A percentile compares a stretch with the other conserved stretches of the same genome.
Conservation (phyloP, 2,888 invertebrate genomes). For the Patella depressa region DNA sequence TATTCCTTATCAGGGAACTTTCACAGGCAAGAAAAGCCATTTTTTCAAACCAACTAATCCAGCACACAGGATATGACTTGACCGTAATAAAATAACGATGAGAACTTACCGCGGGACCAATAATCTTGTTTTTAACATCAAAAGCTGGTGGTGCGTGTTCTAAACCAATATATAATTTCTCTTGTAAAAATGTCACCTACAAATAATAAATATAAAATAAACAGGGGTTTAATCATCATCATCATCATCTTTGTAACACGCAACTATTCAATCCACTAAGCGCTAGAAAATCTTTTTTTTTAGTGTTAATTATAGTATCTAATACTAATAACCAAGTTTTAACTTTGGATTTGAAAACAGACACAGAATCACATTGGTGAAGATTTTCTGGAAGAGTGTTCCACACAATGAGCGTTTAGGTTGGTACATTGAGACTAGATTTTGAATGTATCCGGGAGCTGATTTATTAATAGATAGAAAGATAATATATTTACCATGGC, state of each 20-base stretch:
- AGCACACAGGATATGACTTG: background rate
- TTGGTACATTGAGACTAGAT: background rate
- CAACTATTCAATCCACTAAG: too few relatives aligned
- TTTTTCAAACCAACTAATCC: background rate
- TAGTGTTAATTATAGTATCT: too few relatives aligned
- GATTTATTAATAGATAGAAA: too few relatives aligned
- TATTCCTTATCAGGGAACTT: background rate
- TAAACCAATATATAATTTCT: conserved; percentile 84
- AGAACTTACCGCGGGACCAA: conserved; percentile 75
- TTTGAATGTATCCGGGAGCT: background rate
- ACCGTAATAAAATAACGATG: background rate
- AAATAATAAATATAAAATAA: conserved; percentile 18
- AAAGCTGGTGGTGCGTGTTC: conserved; percentile 84
- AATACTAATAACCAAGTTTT: too few relatives aligned
- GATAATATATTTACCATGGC: conserved; percentile 43
- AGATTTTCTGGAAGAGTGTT: too few relatives aligned
- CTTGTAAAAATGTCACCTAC: conserved; percentile 72
- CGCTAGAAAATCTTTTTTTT: too few relatives aligned
- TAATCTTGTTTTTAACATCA: conserved; percentile 82
- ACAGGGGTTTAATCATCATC: too few relatives aligned
- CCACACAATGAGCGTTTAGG: too few relatives aligned
- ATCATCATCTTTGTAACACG: too few relatives aligned
- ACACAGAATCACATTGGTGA: too few relatives aligned
- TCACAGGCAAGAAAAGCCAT: background rate
- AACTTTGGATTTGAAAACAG: too few relatives aligned